Evolutionary conservation across 2,888 invertebrate species (phyloP).

Genomic region (Reticulitermes lucifugus): DNA sequence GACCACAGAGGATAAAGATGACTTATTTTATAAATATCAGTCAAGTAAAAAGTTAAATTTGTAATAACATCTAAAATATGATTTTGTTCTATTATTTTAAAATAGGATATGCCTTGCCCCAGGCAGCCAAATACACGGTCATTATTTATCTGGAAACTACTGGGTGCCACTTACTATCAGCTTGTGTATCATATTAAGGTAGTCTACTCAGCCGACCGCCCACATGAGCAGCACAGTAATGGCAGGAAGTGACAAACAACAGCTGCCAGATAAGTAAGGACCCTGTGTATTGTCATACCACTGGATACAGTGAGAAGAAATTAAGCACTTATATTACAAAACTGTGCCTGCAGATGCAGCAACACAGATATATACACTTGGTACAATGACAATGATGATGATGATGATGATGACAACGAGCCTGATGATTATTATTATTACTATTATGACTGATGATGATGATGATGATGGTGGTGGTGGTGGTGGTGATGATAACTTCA

Average conservation of each 20-base stretch:
- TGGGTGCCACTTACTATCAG: too few relatives aligned
- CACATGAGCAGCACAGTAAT: too few relatives aligned
- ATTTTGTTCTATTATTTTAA: constrained; percentile 11
- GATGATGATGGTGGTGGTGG: too few relatives aligned
- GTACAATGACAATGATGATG: not conserved
- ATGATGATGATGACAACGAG: too few relatives aligned
- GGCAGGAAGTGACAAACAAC: too few relatives aligned
- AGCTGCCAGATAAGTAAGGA: too few relatives aligned
- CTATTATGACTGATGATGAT: too few relatives aligned
- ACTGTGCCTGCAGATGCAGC: not conserved
- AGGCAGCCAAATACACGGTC: constrained; percentile 6
- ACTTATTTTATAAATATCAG: not conserved
- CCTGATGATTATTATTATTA: too few relatives aligned
- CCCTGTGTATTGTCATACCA: constrained; percentile 35
- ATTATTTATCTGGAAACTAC: too few relatives aligned
- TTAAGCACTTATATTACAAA: constrained; percentile 8
- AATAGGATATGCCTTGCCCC: not conserved
- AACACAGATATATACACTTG: not conserved
- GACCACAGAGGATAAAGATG: not conserved
- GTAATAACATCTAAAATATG: not conserved
- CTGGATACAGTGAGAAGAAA: constrained; percentile 33
- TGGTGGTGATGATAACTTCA: not conserved
- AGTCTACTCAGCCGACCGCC: too few relatives aligned
- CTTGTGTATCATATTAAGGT: too few relatives aligned
- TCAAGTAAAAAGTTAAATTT: not conserved